Conservation (phyloP, 2,797 vertebrate species). For the Cichlasoma orientale region DNA sequence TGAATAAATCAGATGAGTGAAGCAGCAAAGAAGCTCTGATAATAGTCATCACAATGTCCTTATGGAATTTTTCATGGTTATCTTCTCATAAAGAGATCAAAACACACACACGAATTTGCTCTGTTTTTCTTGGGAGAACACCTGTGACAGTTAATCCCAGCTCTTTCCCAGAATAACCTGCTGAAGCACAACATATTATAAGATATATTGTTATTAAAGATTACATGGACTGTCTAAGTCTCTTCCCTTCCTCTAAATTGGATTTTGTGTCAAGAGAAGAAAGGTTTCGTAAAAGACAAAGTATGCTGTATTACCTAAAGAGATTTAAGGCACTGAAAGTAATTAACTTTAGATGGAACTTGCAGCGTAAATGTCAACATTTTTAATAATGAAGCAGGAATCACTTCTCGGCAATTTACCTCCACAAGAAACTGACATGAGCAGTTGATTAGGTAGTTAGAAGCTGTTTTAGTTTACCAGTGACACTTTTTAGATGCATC, state of each 20-base stretch:
- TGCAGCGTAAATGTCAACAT: slow-evolving; percentile 55
- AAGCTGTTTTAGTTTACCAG: slow-evolving; percentile 33
- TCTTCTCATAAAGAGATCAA: slow-evolving; percentile 35
- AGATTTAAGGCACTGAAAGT: slow-evolving; percentile 44
- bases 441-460: slow-evolving; percentile 31
- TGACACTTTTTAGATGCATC: slow-evolving; percentile 19
- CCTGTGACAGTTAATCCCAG: slow-evolving; percentile 53
- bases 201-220: slow-evolving; percentile 52
- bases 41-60: slow-evolving; percentile 2
- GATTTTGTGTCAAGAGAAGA: slow-evolving; percentile 38
- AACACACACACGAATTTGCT: slow-evolving; percentile 7
- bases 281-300: slow-evolving; percentile 38
- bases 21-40: slow-evolving; percentile 17
- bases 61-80: slow-evolving; percentile 24
- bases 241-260: slow-evolving; percentile 38
- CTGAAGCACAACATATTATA: slow-evolving; percentile 13
- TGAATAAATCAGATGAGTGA: slow-evolving; percentile 30
- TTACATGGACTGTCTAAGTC: slow-evolving; percentile 28
- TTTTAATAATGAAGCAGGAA: slow-evolving; percentile 30
- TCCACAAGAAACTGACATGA: slow-evolving; percentile 19
- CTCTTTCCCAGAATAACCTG: slow-evolving; percentile 38
- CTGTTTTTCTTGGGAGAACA: slow-evolving; percentile 42
- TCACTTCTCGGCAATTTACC: slow-evolving; percentile 25
- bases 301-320: slow-evolving; percentile 29
- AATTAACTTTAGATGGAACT: slow-evolving; percentile 51